A percentile compares a stretch with the other conserved stretches of the same genome.
These are phyloP conservation scores for Congeria kusceri DNA, from an alignment of 2,888 invertebrate species.

Conservation along the genomic window DNA sequence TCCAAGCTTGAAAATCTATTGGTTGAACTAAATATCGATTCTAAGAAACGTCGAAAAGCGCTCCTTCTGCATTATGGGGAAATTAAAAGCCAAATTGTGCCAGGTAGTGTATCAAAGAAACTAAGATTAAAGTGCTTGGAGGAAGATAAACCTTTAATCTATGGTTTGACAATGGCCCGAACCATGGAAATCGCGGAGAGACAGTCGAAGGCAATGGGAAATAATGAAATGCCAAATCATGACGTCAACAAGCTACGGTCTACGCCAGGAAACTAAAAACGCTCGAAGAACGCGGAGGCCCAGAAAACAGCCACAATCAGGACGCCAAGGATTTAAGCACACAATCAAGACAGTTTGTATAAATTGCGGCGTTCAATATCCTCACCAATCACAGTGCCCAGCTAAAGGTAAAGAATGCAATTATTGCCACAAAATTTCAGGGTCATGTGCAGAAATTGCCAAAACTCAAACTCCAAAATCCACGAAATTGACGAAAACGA, in stretches of 20 bases:
- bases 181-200: conserved; percentile 33
- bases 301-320: neutral
- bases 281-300: neutral
- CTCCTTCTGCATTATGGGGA: conserved; percentile 49
- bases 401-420: conserved; percentile 1
- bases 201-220: conserved; percentile 29
- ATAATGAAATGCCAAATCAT: neutral
- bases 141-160: conserved; percentile 22
- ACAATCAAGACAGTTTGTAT: conserved; percentile 7
- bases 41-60: conserved; percentile 37
- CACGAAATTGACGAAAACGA: neutral
- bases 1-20: conserved; percentile 26
- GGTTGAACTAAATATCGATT: conserved; percentile 17
- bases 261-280: neutral
- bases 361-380: conserved; percentile 17
- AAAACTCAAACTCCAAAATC: neutral
- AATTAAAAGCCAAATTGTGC: conserved; percentile 48
- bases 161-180: conserved; percentile 23
- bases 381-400: conserved; percentile 44
- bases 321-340: no score
- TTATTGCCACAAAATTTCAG: neutral
- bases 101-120: conserved; percentile 35
- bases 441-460: neutral
- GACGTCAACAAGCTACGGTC: neutral
- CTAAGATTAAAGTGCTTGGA: conserved; percentile 29